Conservation (phyloP, 2,888 invertebrate species). For the Cataglyphis livida region DNA sequence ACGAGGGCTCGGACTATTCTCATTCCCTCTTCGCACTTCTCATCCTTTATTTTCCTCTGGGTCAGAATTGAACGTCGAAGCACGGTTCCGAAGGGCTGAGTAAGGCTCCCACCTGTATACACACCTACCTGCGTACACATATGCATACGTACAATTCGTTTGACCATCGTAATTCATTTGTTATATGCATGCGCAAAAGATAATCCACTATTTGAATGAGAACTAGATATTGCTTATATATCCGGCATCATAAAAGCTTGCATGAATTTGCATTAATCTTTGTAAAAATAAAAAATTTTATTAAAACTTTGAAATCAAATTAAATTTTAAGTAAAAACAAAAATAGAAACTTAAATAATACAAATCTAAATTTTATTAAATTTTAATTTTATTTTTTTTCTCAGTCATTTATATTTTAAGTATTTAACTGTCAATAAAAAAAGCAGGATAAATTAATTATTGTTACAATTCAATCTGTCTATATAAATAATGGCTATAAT, state of each 20-base stretch:
- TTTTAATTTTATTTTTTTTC: not conserved
- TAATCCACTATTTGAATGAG: constrained; percentile 76
- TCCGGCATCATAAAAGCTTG: not conserved
- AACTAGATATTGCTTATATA: constrained; percentile 80
- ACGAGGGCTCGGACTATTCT: constrained; percentile 59
- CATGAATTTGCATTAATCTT: not conserved
- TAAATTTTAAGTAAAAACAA: not conserved
- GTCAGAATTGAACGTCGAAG: constrained; percentile 45
- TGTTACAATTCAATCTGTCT: not conserved
- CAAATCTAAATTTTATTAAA: not conserved
- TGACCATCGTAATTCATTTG: constrained; percentile 26
- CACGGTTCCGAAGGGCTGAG: constrained; percentile 39
- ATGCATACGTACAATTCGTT: constrained; percentile 55
- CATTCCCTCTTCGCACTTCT: constrained; percentile 52
- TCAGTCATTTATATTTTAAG: not conserved
- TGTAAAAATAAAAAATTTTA: not conserved
- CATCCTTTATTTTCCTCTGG: constrained; percentile 43
- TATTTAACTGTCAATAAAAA: not conserved
- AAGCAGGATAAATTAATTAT: not conserved
- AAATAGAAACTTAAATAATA: not conserved
- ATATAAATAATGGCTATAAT: not conserved
- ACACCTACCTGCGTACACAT: constrained; percentile 43
- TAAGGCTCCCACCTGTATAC: constrained; percentile 54
- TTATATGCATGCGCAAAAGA: constrained; percentile 40
- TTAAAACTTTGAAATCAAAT: not conserved